Conservation (phyloP, 2,888 invertebrate species). For the Meganola albula region DNA sequence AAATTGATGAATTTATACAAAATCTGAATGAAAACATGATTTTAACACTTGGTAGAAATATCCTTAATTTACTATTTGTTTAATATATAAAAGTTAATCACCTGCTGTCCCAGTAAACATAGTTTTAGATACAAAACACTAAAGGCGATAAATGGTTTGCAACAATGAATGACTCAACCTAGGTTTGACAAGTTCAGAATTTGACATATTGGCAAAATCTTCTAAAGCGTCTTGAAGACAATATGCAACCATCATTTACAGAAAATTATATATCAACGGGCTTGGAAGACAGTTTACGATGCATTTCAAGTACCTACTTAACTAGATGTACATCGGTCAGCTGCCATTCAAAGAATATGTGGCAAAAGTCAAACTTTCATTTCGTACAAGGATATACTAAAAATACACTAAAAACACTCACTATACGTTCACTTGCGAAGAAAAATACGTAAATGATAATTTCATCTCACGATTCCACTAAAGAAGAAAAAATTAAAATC, state of each 20-base stretch:
- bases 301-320: slow-evolving; percentile 60
- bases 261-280: slow-evolving; percentile 44
- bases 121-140: slow-evolving; percentile 39
- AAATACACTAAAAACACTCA: slow-evolving; percentile 72
- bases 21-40: slow-evolving; percentile 25
- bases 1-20: slow-evolving; percentile 8
- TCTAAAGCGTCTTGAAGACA: slow-evolving; percentile 44
- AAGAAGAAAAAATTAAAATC: slow-evolving; percentile 71
- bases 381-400: slow-evolving; percentile 76
- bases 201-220: slow-evolving; percentile 66
- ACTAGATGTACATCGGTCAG: slow-evolving; percentile 72
- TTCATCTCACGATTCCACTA: slow-evolving; percentile 56
- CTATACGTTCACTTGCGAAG: slow-evolving; percentile 41
- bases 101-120: slow-evolving; percentile 39
- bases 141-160: slow-evolving; percentile 48
- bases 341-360: slow-evolving; percentile 78
- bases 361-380: slow-evolving; percentile 79
- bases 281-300: slow-evolving; percentile 53
- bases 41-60: slow-evolving; percentile 15
- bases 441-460: slow-evolving; percentile 39
- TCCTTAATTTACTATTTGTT: slow-evolving; percentile 9
- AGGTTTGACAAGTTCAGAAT: slow-evolving; percentile 73
- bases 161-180: slow-evolving; percentile 77
- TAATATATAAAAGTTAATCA: slow-evolving; percentile 18
- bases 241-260: slow-evolving; percentile 33